Evolutionary conservation across 2,888 invertebrate species (phyloP).

Genomic region (Neoitamus cyanurus): DNA sequence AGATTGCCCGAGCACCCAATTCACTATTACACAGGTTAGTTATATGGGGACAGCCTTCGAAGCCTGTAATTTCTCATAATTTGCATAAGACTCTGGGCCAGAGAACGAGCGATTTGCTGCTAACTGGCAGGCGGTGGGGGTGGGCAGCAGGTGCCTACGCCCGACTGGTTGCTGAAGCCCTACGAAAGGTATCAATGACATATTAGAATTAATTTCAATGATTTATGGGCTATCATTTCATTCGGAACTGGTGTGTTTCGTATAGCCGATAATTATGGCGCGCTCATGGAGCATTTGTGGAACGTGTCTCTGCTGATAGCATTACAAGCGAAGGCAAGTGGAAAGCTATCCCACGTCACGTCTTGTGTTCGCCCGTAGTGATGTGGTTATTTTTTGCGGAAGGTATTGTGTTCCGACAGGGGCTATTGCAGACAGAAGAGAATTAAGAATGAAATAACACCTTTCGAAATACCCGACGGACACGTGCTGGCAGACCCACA

Average conservation of each 20-base stretch:
- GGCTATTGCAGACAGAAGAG: not conserved
- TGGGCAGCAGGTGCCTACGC: not conserved
- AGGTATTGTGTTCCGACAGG: not conserved
- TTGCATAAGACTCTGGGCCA: conserved; percentile 22
- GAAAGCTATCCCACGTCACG: not conserved
- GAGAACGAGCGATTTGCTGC: conserved; percentile 11
- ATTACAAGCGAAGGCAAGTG: not conserved
- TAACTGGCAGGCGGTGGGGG: conserved; percentile 17
- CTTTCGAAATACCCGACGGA: not conserved
- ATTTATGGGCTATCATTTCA: conserved; percentile 29
- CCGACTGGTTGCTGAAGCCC: not conserved
- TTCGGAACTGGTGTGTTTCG: not conserved
- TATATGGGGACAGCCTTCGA: not conserved
- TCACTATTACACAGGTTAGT: conserved; percentile 20
- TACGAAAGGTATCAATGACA: conserved; percentile 31
- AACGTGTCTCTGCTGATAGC: not conserved
- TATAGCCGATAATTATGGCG: conserved; percentile 2
- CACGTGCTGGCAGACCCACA: too few species aligned
- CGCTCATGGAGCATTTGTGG: not conserved
- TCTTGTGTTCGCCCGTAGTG: not conserved
- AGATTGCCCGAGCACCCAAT: not conserved
- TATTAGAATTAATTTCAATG: conserved; percentile 37
- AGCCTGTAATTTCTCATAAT: conserved; percentile 41
- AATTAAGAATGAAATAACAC: not conserved
- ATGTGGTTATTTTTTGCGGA: not conserved